Evolutionary conservation across 2,888 invertebrate species (phyloP), one percentile per base, ranked within the genome.

Genomic region (Deroplatys truncata): DNA sequence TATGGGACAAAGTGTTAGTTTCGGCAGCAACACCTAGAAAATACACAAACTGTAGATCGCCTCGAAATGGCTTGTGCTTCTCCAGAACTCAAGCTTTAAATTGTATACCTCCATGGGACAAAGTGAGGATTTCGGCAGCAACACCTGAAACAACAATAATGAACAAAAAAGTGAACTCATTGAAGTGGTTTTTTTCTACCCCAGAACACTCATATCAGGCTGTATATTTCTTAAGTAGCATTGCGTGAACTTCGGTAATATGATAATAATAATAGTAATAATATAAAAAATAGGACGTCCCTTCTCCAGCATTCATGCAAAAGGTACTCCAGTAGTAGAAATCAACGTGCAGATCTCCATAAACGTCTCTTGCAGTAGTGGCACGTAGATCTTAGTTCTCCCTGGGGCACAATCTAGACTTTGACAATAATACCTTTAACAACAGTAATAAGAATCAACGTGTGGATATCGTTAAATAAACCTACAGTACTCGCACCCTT

Each of bases 1-100:
- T n/a, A n/a, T n/a, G n/a, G n/a, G 96, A 93, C 97, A 97, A 90
- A 97, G 95, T 88, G 95, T 95, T 84, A 97, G 97, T 92, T 96
- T 95, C 91, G 97, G 97, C 94, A 97, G 95, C 91, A 96, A 93
- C 88, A 94, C 93, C 94, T 94, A 91, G 89, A 72, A 72, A 31
- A n/a, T n/a, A n/a, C n/a, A n/a, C n/a, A 96, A 96, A 91, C 95
- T 94, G 93, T 96, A 95, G 92, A 98, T 95, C 3, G 2, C 93
- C 91, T 92, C 95, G 95, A 93, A 96, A 96, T 28, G 94, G 95
- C 84, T 96, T 96, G 92, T 95, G 31, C 95, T 91, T 95, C 93
- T 92, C 94, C 96, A 96, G 92, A 96, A 97, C 92, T 95, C 95
- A 92, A 2, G 31, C 31, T 5, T 31, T 85, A 90, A 4, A 31